Base-by-base conservation (phyloP, 2,888 invertebrate genomes). In the Acanthosepion pharaonis region DNA sequence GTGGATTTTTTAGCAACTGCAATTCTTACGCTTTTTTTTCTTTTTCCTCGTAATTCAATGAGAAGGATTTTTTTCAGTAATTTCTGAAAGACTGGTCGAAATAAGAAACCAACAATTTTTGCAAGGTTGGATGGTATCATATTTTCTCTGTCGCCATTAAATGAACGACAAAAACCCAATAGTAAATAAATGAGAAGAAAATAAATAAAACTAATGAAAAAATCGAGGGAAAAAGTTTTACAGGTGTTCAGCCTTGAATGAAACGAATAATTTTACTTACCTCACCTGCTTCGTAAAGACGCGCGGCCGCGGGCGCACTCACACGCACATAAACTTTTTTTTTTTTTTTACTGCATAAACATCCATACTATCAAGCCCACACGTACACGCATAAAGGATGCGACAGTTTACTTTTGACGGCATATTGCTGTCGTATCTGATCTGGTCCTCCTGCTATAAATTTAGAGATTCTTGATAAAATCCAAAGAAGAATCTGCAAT, bases 61-160 rank as follows among this genome's bases (percentile, higher is more conserved):
- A 78, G 78, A 78, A 78, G 0, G 20, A 6, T 59, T 78, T n/a
- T n/a, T 25, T 78, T 78, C 33, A 33, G 78, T 78, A 78, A 78
- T 78, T 78, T 78, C 78, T n/a, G n/a, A 78, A 78, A n/a, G 78
- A 9, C 33, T 15, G 78, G 78, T 8, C 11, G 78, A 78, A 78
- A 78, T 78, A 33, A n/a, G 78, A 78, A 78, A 78, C 78, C 33
- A 78, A 78, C 78, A 78, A 78, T 78, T 78, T 78, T n/a, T n/a
- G 78, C 78, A n/a, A 78, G 78, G n/a, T 78, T 78, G n/a, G 78
- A 33, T 33, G n/a, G 78, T 78, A 78, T 78, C 78, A 78, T 15
- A 78, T 78, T 78, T 78, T n/a, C 78, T n/a, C 78, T 78, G 78
- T n/a, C 78, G 78, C 78, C 78, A 78, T 78, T 78, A 78, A 78